Percentiles rank a stretch among this genome's conserved stretches.
phyloP scores from a whole-genome alignment of 2,797 vertebrate genomes.

The Artibeus jamaicensis region DNA sequence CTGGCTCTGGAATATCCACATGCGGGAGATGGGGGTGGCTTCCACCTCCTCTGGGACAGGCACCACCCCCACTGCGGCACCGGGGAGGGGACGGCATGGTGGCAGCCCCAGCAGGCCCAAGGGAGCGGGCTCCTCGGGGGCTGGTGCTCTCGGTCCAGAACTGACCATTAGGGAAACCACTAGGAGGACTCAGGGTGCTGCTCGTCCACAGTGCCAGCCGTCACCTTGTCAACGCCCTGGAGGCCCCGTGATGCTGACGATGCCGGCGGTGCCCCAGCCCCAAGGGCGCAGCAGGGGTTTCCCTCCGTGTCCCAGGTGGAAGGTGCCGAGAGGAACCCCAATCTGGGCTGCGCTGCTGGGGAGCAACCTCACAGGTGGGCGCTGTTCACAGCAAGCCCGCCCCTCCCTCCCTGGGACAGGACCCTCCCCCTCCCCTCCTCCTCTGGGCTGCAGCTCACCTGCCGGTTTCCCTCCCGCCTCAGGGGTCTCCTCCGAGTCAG shows the following conservation, averaged over 20 bases:
- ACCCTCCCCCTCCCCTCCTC: no score
- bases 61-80: rapidly evolving
- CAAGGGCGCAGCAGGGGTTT: background rate
- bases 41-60: background rate
- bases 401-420: no score
- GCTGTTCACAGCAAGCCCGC: background rate
- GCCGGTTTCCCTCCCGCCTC: background rate
- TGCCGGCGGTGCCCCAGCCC: background rate
- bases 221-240: background rate
- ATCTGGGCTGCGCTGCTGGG: background rate
- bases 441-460: no score
- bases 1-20: background rate
- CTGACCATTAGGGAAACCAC: background rate
- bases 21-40: no score
- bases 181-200: background rate
- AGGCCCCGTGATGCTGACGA: background rate
- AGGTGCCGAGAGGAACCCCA: background rate
- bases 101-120: background rate
- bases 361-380: background rate
- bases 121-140: background rate
- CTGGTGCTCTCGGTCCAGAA: background rate
- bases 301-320: background rate
- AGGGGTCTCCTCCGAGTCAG: background rate
- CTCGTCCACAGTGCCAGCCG: background rate
- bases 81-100: background rate